Evolutionary conservation across 2,888 invertebrate genomes (phyloP).

Genomic region (Epistrophella euchroma): DNA sequence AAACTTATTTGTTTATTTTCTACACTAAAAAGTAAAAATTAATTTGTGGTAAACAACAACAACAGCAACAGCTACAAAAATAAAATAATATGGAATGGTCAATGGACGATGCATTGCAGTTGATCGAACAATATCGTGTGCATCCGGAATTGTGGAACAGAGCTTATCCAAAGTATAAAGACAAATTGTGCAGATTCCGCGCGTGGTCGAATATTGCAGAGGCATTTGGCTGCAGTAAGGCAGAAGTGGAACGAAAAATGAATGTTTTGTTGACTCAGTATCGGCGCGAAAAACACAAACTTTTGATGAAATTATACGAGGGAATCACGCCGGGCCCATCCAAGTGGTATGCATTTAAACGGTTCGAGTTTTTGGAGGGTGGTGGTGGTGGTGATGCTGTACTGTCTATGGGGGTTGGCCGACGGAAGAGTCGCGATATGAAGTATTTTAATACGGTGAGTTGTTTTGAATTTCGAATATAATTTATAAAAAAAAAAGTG

Average conservation of each 20-base stretch:
- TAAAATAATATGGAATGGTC: slow-evolving; percentile 82
- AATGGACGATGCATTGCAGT: slow-evolving; percentile 82
- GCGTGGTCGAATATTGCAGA: slow-evolving; percentile 83
- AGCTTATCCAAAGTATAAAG: slow-evolving; percentile 83
- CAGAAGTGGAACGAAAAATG: slow-evolving; percentile 83
- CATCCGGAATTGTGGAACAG: slow-evolving; percentile 83
- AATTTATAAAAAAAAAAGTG: not conserved
- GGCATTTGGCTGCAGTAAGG: slow-evolving; percentile 83
- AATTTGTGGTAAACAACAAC: slow-evolving; percentile 63
- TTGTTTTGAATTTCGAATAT: slow-evolving; percentile 50
- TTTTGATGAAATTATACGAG: slow-evolving; percentile 82
- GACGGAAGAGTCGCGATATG: slow-evolving; percentile 82
- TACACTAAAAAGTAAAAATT: slow-evolving; percentile 1
- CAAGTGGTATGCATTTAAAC: slow-evolving; percentile 83
- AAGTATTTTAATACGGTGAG: slow-evolving; percentile 83
- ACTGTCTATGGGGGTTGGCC: slow-evolving; percentile 70
- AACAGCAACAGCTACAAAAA: slow-evolving; percentile 3
- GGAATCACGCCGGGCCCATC: slow-evolving; percentile 83
- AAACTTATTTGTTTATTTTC: slow-evolving; percentile 69
- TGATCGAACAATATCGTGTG: slow-evolving; percentile 82
- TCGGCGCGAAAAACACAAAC: slow-evolving; percentile 83
- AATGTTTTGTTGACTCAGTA: slow-evolving; percentile 83
- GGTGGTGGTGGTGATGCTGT: slow-evolving; percentile 80
- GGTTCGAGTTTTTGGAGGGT: slow-evolving; percentile 82
- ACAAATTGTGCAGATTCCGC: slow-evolving; percentile 82